Evolutionary conservation across 1,140 invertebrate species (phyloP).

Genomic region (Lysiphlebus fabarum): DNA sequence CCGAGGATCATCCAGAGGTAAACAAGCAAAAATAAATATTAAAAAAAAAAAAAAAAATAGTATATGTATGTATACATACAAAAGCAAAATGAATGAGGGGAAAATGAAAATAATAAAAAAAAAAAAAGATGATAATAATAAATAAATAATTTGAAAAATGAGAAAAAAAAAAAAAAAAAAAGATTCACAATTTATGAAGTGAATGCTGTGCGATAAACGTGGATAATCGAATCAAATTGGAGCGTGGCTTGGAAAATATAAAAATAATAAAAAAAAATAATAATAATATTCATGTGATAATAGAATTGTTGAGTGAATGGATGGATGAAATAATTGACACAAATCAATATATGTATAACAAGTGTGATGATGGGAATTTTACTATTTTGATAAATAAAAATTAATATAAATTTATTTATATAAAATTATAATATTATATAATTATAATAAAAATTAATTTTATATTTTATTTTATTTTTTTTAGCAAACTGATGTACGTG

Average conservation of each 20-base stretch:
- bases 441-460: constrained; percentile 4
- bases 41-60: constrained; percentile 8
- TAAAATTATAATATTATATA: constrained; percentile 5
- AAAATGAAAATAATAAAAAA: neutral
- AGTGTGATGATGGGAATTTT: neutral
- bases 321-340: constrained; percentile 18
- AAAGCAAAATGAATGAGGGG: neutral
- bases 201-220: constrained; percentile 3
- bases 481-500: constrained; percentile 53
- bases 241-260: constrained; percentile 4
- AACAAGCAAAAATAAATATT: constrained; percentile 7
- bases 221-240: constrained; percentile 14
- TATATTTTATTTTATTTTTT: constrained; percentile 25
- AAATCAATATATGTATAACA: constrained; percentile 14
- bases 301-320: constrained; percentile 17
- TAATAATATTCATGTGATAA: constrained; percentile 2
- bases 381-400: neutral
- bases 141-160: constrained; percentile 5
- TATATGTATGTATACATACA: too few species aligned
- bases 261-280: too few species aligned
- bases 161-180: neutral
- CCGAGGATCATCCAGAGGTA: constrained; percentile 36
- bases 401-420: constrained; percentile 10
- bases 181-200: constrained; percentile 10
- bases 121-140: neutral